Base-by-base conservation (phyloP, 1,140 invertebrate species). In the Aplysia californica region DNA sequence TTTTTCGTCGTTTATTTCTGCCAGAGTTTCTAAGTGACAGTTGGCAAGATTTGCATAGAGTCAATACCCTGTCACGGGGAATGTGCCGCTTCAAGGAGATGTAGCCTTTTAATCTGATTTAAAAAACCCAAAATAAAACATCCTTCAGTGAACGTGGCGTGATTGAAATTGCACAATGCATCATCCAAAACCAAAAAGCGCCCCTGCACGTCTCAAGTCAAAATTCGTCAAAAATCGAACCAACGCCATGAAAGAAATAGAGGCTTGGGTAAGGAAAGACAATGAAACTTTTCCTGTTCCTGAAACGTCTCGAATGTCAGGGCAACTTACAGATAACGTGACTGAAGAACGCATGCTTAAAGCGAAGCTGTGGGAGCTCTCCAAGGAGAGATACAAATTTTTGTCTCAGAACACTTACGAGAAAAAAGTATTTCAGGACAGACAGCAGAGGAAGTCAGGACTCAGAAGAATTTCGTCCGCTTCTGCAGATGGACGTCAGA, bases 371-470 rank as follows among this genome's bases (percentile, higher is more conserved):
- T 78, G 75, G 80, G 82, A 84, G 38, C 71, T 84, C 20, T 82
- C 81, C 23, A 84, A 79, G 61, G 81, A 84, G 65, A 39, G 82
- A n/a, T 82, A 84, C 79, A 84, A 84, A 69, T 84, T 82, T 50
- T 50, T 82, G 35, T 26, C 67, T 18, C 81, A 84, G 65, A 82
- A 76, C 38, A 58, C 64, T 20, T 84, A 79, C 68, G 80, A 84
- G 41, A 75, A 80, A 65, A 84, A 82, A 44, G 56, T 82, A 21
- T 84, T 84, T 58, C 5, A 73, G 21, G 80, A 82, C 67, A 74
- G 74, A 59, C 76, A 80, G 65, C 68, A 75, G 77, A 70, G 65
- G 44, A 82, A 81, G 74, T 38, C 77, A 2, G 64, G 76, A 36
- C 68, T 56, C 31, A 44, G 58, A 29, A 10, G 58, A 10, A 26